Conservation (phyloP, 2,797 vertebrate genomes). For the Epinephelus coioides region DNA sequence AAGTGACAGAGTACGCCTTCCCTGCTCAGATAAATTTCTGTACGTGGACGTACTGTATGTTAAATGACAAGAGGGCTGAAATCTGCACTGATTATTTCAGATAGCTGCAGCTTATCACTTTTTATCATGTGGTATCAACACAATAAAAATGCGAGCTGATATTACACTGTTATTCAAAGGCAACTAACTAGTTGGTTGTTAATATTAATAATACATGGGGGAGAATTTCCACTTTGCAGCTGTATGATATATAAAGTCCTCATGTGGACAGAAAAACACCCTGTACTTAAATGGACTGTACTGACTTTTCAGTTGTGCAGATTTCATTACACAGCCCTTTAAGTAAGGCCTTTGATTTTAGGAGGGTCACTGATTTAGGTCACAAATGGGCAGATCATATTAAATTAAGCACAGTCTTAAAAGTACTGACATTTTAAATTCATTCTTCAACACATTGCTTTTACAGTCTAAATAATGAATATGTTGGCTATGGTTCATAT, state of each 20-base stretch:
- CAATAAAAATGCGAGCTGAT: not conserved
- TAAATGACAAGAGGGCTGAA: slow-evolving; percentile 2
- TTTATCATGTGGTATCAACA: not conserved
- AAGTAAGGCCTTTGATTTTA: not conserved
- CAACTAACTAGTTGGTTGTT: not conserved
- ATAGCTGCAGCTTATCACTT: not conserved
- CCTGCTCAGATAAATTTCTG: not conserved
- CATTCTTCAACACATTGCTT: not conserved
- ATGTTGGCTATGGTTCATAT: not conserved
- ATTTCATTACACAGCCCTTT: not conserved
- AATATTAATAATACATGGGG: not conserved
- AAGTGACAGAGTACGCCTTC: not conserved
- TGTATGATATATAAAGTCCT: not conserved
- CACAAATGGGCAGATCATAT: not conserved
- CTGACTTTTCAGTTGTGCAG: not conserved
- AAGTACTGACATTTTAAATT: not conserved
- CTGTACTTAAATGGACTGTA: not conserved
- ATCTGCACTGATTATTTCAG: not conserved
- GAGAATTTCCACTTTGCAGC: not conserved
- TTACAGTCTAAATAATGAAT: not conserved
- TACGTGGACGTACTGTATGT: slow-evolving; percentile 2
- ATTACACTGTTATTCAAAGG: not conserved
- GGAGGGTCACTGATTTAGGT: slow-evolving; percentile 15
- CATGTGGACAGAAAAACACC: not conserved
- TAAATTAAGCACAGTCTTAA: not conserved